These are phyloP conservation scores for Campylomormyrus numenius DNA, from an alignment of 2,113 vertebrate genomes.

Conservation along the genomic window DNA sequence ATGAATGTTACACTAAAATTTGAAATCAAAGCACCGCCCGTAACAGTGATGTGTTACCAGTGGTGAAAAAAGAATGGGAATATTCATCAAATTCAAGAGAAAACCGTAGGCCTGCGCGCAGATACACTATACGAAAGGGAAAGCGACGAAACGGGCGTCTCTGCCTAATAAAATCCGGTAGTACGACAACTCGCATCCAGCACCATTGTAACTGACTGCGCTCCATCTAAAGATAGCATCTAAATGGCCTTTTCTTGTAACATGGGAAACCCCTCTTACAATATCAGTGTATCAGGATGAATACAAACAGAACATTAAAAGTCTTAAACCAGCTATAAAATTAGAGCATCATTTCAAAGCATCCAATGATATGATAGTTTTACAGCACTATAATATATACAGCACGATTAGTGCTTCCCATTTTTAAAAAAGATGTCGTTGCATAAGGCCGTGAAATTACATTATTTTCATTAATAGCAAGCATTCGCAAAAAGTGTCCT, in stretches of 20 bases:
- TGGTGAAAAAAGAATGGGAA: neutral
- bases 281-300: neutral
- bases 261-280: neutral
- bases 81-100: neutral
- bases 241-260: neutral
- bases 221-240: neutral
- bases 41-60: neutral
- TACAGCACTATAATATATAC: neutral
- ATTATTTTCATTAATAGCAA: neutral
- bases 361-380: neutral
- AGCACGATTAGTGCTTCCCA: neutral
- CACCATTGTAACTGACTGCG: neutral
- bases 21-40: neutral
- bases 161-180: neutral
- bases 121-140: neutral
- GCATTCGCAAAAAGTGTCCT: neutral
- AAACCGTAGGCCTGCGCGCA: neutral
- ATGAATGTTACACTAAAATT: neutral
- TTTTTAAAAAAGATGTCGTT: neutral
- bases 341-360: neutral
- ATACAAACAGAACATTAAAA: neutral
- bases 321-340: neutral
- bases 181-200: neutral
- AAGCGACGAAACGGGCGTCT: neutral
- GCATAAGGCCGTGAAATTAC: neutral